Evolutionary conservation across 2,797 vertebrate species (phyloP).

Genomic region (Parauchenoglanis punctatus): DNA sequence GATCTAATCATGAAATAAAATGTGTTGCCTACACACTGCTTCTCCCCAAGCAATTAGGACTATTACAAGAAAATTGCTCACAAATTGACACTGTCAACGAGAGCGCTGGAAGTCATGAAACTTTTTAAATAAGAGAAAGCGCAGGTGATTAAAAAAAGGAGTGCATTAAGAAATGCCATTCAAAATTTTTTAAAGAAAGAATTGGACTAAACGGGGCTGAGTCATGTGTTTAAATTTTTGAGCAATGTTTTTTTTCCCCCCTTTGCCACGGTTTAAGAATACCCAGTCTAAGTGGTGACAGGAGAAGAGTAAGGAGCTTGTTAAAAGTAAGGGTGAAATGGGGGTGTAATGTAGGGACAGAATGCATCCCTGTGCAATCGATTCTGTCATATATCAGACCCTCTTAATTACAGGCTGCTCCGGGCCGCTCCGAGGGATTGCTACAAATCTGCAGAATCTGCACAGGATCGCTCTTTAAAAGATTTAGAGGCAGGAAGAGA

Average conservation of each 20-base stretch:
- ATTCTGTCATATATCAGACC: conserved; percentile 46
- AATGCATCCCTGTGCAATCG: conserved; percentile 28
- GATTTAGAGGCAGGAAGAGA: conserved; percentile 26
- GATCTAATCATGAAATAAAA: conserved; percentile 14
- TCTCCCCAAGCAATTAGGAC: conserved; percentile 28
- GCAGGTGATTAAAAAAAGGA: background rate
- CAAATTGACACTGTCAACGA: background rate
- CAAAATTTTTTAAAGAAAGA: background rate
- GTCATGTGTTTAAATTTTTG: background rate
- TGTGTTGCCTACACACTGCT: background rate
- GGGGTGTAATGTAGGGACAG: conserved; percentile 31
- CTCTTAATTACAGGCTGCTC: conserved; percentile 45
- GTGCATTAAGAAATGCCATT: background rate
- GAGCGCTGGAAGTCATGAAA: background rate
- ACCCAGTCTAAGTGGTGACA: conserved; percentile 14
- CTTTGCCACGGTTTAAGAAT: background rate
- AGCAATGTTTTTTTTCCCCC: background rate
- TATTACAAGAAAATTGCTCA: background rate
- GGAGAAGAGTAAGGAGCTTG: conserved; percentile 28
- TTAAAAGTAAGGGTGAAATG: conserved; percentile 41
- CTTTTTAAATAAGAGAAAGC: background rate
- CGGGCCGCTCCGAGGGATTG: conserved; percentile 15
- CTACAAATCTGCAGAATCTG: conserved; percentile 47
- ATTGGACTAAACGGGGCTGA: too few species aligned
- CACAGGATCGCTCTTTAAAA: conserved; percentile 30